A percentile compares a stretch with the other conserved stretches of the same genome.
phyloP scores from a whole-genome alignment of 2,888 invertebrate genomes.

The Tetheella fluctuosa region DNA sequence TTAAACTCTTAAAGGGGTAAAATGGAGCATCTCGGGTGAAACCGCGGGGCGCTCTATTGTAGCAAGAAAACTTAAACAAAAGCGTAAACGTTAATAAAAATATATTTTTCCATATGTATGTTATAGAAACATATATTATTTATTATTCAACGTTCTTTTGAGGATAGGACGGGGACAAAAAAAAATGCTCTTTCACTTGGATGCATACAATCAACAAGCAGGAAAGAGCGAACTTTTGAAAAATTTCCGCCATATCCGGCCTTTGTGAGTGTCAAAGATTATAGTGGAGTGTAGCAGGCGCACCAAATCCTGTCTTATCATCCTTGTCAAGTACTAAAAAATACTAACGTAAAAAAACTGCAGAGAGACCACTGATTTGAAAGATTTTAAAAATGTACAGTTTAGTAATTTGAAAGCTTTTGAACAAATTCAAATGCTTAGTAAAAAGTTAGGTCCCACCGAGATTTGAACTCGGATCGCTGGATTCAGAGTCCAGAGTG shows the following conservation, averaged over 20 bases:
- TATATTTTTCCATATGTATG: no score
- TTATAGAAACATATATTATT: background rate
- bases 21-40: no score
- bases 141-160: conserved; percentile 42
- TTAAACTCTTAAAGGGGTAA: no score
- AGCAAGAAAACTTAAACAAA: no score
- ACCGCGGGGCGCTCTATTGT: no score
- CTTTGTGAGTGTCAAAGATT: conserved; percentile 62
- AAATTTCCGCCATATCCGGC: conserved; percentile 77
- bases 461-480: conserved; percentile 92
- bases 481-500: conserved; percentile 92
- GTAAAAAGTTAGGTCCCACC: conserved; percentile 84
- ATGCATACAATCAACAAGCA: conserved; percentile 80
- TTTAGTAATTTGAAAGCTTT: no score
- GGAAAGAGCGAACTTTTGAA: conserved; percentile 78
- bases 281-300: conserved; percentile 19
- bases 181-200: conserved; percentile 73
- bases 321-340: background rate
- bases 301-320: background rate
- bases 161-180: conserved; percentile 47
- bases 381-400: background rate
- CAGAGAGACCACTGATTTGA: background rate
- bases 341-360: background rate
- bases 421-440: no score
- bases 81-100: no score